A percentile compares a stretch with the other conserved stretches of the same genome.
These are phyloP conservation scores for Bathynomus jamesi DNA, from an alignment of 1,140 invertebrate genomes.

Conservation along the genomic window DNA sequence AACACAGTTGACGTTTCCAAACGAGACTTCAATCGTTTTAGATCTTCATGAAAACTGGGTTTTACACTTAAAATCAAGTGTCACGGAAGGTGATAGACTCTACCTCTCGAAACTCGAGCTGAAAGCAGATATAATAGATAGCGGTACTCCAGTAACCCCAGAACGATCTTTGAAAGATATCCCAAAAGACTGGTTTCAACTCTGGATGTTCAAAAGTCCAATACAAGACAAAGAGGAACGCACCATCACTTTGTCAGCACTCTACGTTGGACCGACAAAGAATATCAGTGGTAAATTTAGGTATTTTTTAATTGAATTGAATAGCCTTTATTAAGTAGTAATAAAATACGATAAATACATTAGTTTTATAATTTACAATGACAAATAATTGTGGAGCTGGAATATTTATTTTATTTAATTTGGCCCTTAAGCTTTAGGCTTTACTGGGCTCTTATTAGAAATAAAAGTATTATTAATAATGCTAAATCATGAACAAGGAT, in stretches of 20 bases:
- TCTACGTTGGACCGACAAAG: background rate
- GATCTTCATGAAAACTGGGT: background rate
- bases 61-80: background rate
- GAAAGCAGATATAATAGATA: background rate
- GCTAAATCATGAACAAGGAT: too few species aligned
- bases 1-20: background rate
- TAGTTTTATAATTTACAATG: too few species aligned
- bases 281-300: too few species aligned
- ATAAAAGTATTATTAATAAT: too few species aligned
- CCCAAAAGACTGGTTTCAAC: background rate
- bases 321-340: too few species aligned
- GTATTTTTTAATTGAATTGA: too few species aligned
- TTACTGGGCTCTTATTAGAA: too few species aligned
- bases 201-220: background rate
- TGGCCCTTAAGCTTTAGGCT: too few species aligned
- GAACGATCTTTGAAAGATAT: background rate
- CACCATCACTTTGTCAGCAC: background rate
- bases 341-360: too few species aligned
- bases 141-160: background rate
- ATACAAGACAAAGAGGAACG: background rate
- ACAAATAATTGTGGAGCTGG: too few species aligned
- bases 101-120: background rate
- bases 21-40: background rate
- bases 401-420: too few species aligned
- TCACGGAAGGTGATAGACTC: background rate